Conservation (phyloP, 2,113 vertebrate species). For the Triplophysa rosa region DNA sequence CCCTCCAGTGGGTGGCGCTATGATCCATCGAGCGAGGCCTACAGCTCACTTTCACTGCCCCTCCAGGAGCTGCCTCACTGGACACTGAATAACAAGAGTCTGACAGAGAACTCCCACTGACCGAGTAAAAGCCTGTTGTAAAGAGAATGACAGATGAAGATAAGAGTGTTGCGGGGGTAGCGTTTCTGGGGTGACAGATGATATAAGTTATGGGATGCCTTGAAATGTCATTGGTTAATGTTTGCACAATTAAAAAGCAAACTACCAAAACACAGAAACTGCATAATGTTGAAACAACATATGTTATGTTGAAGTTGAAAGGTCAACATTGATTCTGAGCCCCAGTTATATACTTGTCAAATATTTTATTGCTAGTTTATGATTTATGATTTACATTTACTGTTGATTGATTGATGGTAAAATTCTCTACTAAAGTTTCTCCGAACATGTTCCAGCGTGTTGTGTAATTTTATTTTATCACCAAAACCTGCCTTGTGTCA, state of each 20-base stretch:
- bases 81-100: conserved; percentile 81
- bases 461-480: neutral
- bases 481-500: neutral
- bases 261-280: conserved; percentile 15
- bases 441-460: neutral
- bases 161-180: neutral
- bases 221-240: conserved; percentile 61
- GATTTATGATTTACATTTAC: no score
- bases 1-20: conserved; percentile 71
- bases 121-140: conserved; percentile 78
- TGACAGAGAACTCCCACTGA: conserved; percentile 81
- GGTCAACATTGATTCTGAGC: conserved; percentile 21
- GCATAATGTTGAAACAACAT: neutral
- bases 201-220: conserved; percentile 52
- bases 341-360: neutral
- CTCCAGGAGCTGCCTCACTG: conserved; percentile 71
- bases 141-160: conserved; percentile 27
- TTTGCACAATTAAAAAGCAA: conserved; percentile 55
- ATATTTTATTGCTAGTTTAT: no score
- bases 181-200: conserved; percentile 33
- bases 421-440: neutral
- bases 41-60: conserved; percentile 47
- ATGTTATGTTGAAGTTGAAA: conserved; percentile 33
- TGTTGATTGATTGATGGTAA: neutral
- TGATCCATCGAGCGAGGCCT: conserved; percentile 70